A percentile compares a stretch with the other conserved stretches of the same genome.
These are phyloP conservation scores for Crotalus horridus DNA, from an alignment of 2,113 vertebrate species.

Conservation along the genomic window DNA sequence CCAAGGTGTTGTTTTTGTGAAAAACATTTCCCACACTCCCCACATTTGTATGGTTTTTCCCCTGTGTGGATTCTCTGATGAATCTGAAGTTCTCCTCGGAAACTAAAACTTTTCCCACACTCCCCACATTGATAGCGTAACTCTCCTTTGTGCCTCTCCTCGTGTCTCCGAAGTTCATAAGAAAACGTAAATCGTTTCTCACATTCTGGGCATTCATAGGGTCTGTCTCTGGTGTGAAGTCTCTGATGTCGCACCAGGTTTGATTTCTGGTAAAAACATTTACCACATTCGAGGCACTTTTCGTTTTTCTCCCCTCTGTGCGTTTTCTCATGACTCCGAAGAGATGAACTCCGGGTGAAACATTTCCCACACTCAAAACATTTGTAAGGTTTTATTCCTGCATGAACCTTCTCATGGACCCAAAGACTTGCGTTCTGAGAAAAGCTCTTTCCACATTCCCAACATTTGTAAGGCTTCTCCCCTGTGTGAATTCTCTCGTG, in stretches of 20 bases:
- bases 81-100: accelerated
- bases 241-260: not conserved
- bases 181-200: accelerated
- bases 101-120: not conserved
- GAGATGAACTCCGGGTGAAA: not conserved
- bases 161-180: not conserved
- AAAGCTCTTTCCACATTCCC: not conserved
- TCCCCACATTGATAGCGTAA: not conserved
- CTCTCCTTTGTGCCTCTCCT: not conserved
- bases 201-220: not conserved
- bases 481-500: not conserved
- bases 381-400: not conserved
- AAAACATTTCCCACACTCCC: not conserved
- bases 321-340: not conserved
- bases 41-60: not conserved
- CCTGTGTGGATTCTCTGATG: not conserved
- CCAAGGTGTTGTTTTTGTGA: not conserved
- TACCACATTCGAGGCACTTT: not conserved
- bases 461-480: not conserved
- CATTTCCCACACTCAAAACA: not conserved
- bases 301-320: not conserved
- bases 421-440: not conserved
- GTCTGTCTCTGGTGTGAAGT: not conserved
- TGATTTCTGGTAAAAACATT: not conserved
- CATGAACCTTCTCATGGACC: accelerated